Percentiles rank a stretch among this genome's conserved stretches.
Evolutionary conservation across 2,888 invertebrate genomes (phyloP).

Genomic region (Drosophila emarginata): DNA sequence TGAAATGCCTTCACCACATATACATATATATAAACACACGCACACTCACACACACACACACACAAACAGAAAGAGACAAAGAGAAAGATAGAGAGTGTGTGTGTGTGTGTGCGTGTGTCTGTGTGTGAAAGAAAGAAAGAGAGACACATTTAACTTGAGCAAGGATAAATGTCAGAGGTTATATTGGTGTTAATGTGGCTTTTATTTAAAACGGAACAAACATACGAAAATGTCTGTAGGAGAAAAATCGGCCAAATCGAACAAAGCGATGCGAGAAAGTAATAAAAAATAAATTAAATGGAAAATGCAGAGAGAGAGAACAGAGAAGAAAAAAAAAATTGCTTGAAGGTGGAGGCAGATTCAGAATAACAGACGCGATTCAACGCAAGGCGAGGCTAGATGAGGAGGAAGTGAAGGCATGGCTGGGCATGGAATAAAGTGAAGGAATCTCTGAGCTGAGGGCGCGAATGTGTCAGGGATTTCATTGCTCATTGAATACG

Average conservation of each 20-base stretch:
- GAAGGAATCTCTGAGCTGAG: conserved; percentile 21
- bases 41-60: neutral
- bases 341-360: conserved; percentile 13
- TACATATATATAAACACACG: conserved; percentile 26
- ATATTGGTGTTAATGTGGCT: conserved; percentile 75
- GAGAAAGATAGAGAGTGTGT: conserved; percentile 46
- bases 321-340: conserved; percentile 10
- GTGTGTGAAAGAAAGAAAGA: conserved; percentile 4
- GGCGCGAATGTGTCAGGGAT: conserved; percentile 79
- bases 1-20: conserved; percentile 21
- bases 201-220: conserved; percentile 72
- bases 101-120: conserved; percentile 30
- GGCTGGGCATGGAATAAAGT: conserved; percentile 9
- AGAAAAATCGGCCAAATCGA: conserved; percentile 56
- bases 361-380: conserved; percentile 9
- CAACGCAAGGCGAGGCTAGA: neutral
- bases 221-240: conserved; percentile 8
- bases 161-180: conserved; percentile 72
- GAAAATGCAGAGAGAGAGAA: conserved; percentile 56
- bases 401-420: neutral
- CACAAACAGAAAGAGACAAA: conserved; percentile 10
- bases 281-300: conserved; percentile 79
- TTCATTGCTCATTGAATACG: conserved; percentile 78
- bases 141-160: conserved; percentile 61
- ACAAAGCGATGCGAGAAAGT: conserved; percentile 42